These are phyloP conservation scores for Neofelis nebulosa DNA, from an alignment of 2,113 vertebrate genomes.

Conservation along the genomic window DNA sequence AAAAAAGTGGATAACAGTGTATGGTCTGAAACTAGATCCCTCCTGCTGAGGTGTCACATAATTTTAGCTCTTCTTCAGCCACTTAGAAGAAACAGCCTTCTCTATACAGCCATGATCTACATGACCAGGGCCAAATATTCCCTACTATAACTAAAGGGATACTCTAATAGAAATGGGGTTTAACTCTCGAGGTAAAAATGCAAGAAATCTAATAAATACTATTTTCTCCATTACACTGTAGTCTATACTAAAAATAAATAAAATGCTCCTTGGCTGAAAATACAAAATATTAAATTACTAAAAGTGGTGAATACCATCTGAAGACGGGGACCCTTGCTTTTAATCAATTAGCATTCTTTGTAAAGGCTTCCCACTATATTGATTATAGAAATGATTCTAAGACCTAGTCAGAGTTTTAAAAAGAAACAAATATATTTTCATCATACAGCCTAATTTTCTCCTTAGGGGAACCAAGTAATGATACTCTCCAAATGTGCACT, in stretches of 20 bases:
- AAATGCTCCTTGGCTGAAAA: conserved; percentile 39
- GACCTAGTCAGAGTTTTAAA: neutral
- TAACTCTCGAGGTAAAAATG: conserved; percentile 30
- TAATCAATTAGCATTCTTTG: neutral
- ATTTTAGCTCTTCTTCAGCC: neutral
- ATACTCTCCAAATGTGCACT: neutral
- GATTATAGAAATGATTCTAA: conserved; percentile 47
- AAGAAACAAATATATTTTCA: conserved; percentile 22
- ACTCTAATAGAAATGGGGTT: neutral
- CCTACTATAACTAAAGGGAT: neutral
- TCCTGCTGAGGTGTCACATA: neutral
- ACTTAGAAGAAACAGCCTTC: neutral
- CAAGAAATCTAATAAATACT: neutral
- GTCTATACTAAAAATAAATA: conserved; percentile 35
- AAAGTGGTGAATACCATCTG: neutral
- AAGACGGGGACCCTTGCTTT: neutral
- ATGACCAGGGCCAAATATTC: neutral
- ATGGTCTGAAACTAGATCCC: neutral
- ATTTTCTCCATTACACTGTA: neutral
- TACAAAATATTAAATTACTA: neutral
- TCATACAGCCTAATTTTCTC: conserved; percentile 32
- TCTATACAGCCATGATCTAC: neutral
- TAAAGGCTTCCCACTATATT: conserved; percentile 2
- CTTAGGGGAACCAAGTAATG: conserved; percentile 32
- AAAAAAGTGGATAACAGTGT: conserved; percentile 22